These are phyloP conservation scores for Tortrix viridana DNA, from an alignment of 2,888 invertebrate species.

Conservation along the genomic window DNA sequence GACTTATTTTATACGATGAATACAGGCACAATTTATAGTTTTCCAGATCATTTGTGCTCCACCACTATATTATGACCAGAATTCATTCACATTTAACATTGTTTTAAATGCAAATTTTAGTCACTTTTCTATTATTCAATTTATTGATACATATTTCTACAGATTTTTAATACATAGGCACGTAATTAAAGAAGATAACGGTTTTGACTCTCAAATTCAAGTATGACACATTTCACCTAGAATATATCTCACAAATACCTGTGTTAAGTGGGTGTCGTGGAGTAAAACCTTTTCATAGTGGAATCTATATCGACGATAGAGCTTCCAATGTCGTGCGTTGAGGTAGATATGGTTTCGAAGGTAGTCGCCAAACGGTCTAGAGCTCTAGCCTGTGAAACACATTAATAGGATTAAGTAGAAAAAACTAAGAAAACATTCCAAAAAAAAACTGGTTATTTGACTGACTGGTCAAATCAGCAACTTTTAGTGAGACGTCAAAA, in stretches of 20 bases:
- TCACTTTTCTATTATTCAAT: too few relatives aligned
- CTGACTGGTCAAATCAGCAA: too few relatives aligned
- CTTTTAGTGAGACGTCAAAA: too few relatives aligned
- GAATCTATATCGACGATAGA: slow-evolving; percentile 72
- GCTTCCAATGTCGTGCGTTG: slow-evolving; percentile 65
- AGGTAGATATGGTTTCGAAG: slow-evolving; percentile 63
- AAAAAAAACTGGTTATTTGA: too few relatives aligned
- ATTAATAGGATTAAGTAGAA: not conserved
- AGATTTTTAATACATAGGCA: too few relatives aligned
- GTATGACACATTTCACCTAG: slow-evolving; percentile 13
- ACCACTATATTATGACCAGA: slow-evolving; percentile 21
- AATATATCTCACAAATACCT: slow-evolving; percentile 48
- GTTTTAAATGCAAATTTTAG: too few relatives aligned
- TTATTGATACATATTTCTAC: too few relatives aligned
- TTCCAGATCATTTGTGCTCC: not conserved
- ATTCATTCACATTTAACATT: slow-evolving; percentile 1
- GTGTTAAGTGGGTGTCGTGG: slow-evolving; percentile 67
- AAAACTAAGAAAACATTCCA: not conserved
- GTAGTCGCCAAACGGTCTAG: slow-evolving; percentile 68
- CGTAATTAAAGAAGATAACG: too few relatives aligned
- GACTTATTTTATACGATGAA: too few relatives aligned
- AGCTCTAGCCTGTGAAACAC: slow-evolving; percentile 63
- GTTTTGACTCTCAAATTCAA: too few relatives aligned
- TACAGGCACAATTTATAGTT: slow-evolving; percentile 2
- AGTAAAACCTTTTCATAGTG: slow-evolving; percentile 71